Evolutionary conservation across 2,797 vertebrate genomes (phyloP), one percentile per base, ranked within the genome.

Genomic region (Tragelaphus eurycerus): DNA sequence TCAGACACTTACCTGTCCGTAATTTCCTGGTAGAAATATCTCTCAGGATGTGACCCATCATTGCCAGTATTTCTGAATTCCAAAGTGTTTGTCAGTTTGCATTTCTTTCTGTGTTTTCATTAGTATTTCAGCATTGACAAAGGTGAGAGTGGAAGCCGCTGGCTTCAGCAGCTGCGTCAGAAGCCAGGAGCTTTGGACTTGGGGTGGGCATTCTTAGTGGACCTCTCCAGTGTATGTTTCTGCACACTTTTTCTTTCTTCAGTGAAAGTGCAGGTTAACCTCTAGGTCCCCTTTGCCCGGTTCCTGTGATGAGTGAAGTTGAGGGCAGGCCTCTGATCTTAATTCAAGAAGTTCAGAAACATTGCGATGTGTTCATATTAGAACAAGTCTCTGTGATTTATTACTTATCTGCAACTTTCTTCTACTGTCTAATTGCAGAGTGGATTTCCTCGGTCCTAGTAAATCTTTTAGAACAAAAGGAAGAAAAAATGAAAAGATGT

Each of bases 401-500:
- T 93, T 91, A 78, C 84, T 90, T 81, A 76, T 29, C 34, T 86
- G n/a, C 10, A 59, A 3, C 23, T 86, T 82, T 93, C 19, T 93
- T 86, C 27, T 6, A 34, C 9, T 82, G 15, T 60, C 31, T 95
- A 34, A 83, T 82, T 89, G 71, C 60, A 85, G 50, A 46, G 10
- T 78, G 48, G 14, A 71, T 0, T 84, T 92, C 95, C 89, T 91
- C 81, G 46, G 46, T 76, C n/a, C 74, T 54, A 85, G 23, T 90
- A 71, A 87, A 50, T 83, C 59, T 54, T 91, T 89, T 78, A 96
- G 86, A 93, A 86, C 4, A 59, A 55, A 25, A 50, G 12, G n/a
- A 89, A 74, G 52, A 64, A 86, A 92, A 93, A 95, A 59, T 64
- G 48, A 85, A 96, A 81, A 43, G 38, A 46, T 62, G 14, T 95